Evolutionary conservation across 2,113 vertebrate species (phyloP).

Genomic region (Cyprinodon brontotheroides): DNA sequence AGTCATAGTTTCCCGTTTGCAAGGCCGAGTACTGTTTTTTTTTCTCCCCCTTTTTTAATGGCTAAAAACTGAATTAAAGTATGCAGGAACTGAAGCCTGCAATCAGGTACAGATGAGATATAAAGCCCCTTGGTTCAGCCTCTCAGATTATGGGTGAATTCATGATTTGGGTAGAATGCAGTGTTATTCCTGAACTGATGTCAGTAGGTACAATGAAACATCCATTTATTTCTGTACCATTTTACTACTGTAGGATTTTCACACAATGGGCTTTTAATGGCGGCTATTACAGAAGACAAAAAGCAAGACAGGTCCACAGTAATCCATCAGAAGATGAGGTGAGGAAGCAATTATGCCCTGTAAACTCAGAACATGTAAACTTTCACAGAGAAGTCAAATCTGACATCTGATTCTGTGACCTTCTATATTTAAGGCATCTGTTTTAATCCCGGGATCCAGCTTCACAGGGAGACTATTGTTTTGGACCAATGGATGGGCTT

Average conservation of each 20-base stretch:
- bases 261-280: too few relatives aligned
- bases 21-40: slow-evolving; percentile 73
- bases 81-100: slow-evolving; percentile 43
- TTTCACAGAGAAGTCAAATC: too few relatives aligned
- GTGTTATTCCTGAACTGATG: background rate
- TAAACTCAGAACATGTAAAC: too few relatives aligned
- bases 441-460: too few relatives aligned
- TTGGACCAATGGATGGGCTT: too few relatives aligned
- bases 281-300: too few relatives aligned
- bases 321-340: too few relatives aligned
- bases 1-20: slow-evolving; percentile 76
- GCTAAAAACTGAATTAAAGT: slow-evolving; percentile 75
- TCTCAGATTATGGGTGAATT: slow-evolving; percentile 39
- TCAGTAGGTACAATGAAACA: background rate
- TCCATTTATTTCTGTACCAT: background rate
- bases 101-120: slow-evolving; percentile 71
- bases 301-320: too few relatives aligned
- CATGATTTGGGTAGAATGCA: background rate
- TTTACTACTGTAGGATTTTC: background rate
- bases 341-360: too few relatives aligned
- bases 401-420: too few relatives aligned
- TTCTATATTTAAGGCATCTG: too few relatives aligned
- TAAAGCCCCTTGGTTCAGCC: slow-evolving; percentile 58
- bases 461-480: too few relatives aligned
- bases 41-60: slow-evolving; percentile 68